A percentile compares a stretch with the other conserved stretches of the same genome.
phyloP scores from a whole-genome alignment of 2,797 vertebrate genomes.

The Fistularia commersonii region DNA sequence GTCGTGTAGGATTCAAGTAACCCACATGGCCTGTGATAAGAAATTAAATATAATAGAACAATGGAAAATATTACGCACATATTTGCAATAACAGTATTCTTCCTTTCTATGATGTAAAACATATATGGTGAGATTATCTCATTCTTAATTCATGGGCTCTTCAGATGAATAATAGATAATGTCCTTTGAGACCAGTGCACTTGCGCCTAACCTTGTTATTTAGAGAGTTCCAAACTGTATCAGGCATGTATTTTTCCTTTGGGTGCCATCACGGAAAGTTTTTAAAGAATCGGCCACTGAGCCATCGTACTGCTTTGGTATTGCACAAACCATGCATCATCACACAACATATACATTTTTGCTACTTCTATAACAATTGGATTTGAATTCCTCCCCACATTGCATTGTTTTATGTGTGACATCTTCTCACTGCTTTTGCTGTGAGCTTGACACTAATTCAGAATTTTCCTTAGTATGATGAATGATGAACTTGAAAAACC shows the following conservation, averaged over 20 bases:
- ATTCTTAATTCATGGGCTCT: constrained; percentile 73
- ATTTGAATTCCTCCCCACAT: neutral
- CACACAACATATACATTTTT: constrained; percentile 7
- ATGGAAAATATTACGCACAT: constrained; percentile 15
- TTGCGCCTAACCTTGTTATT: constrained; percentile 67
- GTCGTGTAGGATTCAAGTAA: too few relatives aligned
- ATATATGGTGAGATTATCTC: constrained; percentile 70
- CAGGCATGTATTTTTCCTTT: constrained; percentile 42
- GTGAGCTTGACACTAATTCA: constrained; percentile 26
- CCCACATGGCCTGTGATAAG: too few relatives aligned
- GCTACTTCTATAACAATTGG: neutral
- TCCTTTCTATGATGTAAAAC: constrained; percentile 70
- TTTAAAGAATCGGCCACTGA: constrained; percentile 38
- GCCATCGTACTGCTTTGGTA: constrained; percentile 43
- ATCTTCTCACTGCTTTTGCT: constrained; percentile 1
- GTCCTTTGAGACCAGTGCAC: constrained; percentile 69
- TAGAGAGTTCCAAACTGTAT: constrained; percentile 69
- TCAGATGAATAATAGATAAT: constrained; percentile 78
- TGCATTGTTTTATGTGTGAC: neutral
- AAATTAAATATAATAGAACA: too few relatives aligned
- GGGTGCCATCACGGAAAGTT: constrained; percentile 41
- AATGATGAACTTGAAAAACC: neutral
- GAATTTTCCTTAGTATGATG: neutral
- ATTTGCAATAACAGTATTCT: constrained; percentile 49
- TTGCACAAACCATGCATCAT: constrained; percentile 42